Percentiles rank a stretch among this genome's conserved stretches.
Evolutionary conservation across 2,113 vertebrate species (phyloP).

Genomic region (Prochilodus magdalenae): DNA sequence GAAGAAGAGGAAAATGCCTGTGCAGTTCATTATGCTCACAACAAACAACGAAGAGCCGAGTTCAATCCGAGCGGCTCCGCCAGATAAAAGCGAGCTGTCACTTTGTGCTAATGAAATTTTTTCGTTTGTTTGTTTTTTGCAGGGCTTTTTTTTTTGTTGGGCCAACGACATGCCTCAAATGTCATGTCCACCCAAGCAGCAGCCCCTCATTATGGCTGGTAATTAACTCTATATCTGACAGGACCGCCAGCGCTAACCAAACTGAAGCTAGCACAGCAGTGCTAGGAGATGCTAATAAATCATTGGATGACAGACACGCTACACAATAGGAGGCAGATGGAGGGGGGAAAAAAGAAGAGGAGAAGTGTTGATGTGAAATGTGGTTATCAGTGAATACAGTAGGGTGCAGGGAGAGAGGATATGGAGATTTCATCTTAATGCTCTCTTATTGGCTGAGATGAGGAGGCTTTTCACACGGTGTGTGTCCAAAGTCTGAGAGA

Average conservation of each 20-base stretch:
- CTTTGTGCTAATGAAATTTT: constrained; percentile 70
- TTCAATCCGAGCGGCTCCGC: constrained; percentile 25
- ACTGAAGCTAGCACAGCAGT: constrained; percentile 62
- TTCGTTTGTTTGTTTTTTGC: constrained; percentile 72
- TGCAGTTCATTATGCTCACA: constrained; percentile 64
- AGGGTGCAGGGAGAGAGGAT: constrained; percentile 56
- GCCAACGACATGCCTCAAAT: constrained; percentile 64
- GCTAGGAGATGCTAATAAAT: constrained; percentile 72
- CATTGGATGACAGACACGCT: constrained; percentile 79
- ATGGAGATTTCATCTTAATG: constrained; percentile 53
- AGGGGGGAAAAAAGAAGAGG: constrained; percentile 65
- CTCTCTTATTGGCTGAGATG: constrained; percentile 50
- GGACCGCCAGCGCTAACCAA: constrained; percentile 62
- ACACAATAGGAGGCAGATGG: constrained; percentile 86
- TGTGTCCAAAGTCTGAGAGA: constrained; percentile 36
- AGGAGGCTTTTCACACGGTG: constrained; percentile 27
- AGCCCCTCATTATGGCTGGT: constrained; percentile 69
- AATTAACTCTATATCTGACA: constrained; percentile 78
- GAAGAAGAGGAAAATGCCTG: constrained; percentile 37
- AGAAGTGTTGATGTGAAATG: constrained; percentile 91
- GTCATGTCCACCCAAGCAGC: constrained; percentile 71
- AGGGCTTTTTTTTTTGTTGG: constrained; percentile 17
- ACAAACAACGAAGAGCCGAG: constrained; percentile 54
- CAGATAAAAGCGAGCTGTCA: constrained; percentile 66
- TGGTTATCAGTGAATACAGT: constrained; percentile 86